Evolutionary conservation across 2,888 invertebrate species (phyloP).

Genomic region (Thecocarcelia acutangulata): DNA sequence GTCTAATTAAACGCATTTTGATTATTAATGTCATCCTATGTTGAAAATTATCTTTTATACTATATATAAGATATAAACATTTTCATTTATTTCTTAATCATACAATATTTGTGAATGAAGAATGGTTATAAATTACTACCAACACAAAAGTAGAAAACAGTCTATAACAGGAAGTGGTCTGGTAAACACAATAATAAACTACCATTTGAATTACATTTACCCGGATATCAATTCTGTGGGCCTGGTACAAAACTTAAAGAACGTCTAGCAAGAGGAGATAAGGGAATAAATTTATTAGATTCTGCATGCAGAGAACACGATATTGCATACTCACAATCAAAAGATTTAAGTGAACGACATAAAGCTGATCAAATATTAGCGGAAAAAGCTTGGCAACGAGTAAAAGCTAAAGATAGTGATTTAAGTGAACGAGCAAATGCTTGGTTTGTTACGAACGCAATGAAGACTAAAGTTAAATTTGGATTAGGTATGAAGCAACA

Average conservation of each 20-base stretch:
- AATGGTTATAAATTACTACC: constrained; percentile 15
- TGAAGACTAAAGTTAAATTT: constrained; percentile 12
- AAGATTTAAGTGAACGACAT: not conserved
- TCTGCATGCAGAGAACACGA: constrained; percentile 60
- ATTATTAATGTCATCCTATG: not conserved
- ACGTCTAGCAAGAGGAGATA: constrained; percentile 70
- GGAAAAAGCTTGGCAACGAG: constrained; percentile 61
- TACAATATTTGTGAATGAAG: not conserved
- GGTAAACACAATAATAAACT: too few species aligned
- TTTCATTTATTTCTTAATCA: not conserved
- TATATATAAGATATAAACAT: constrained; percentile 8
- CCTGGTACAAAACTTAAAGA: constrained; percentile 71
- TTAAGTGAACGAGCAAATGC: constrained; percentile 35
- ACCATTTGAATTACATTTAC: constrained; percentile 37
- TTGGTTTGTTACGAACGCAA: constrained; percentile 24
- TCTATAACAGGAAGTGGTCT: constrained; percentile 1
- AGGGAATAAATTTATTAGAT: constrained; percentile 73
- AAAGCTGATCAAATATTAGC: constrained; percentile 60
- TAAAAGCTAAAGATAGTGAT: constrained; percentile 37
- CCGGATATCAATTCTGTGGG: constrained; percentile 63
- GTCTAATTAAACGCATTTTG: constrained; percentile 29
- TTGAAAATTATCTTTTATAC: too few species aligned
- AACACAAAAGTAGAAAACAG: constrained; percentile 1
- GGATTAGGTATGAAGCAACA: not conserved
- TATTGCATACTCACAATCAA: constrained; percentile 53